Evolutionary conservation across 2,888 invertebrate species (phyloP).

Genomic region (Apoda limacodes): DNA sequence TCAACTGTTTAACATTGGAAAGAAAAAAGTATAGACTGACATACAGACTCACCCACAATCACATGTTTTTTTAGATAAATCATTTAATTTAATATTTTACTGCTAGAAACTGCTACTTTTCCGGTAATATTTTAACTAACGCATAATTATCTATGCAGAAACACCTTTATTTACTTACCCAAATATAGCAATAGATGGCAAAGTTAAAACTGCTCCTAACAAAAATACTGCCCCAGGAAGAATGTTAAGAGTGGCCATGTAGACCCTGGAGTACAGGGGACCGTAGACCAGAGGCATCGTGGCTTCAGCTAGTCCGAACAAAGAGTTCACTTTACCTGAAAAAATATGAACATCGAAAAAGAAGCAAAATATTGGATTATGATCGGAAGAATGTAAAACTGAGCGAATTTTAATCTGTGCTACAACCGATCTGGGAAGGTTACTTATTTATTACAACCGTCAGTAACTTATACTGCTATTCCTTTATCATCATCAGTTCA

Average conservation of each 20-base stretch:
- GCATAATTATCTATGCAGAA: too few relatives aligned
- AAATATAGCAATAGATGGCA: slow-evolving; percentile 76
- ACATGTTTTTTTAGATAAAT: too few relatives aligned
- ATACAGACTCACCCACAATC: too few relatives aligned
- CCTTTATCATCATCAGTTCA: too few relatives aligned
- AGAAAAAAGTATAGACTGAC: too few relatives aligned
- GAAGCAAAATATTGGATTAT: slow-evolving; percentile 10
- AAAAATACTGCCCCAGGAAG: slow-evolving; percentile 78
- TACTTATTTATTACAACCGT: too few relatives aligned
- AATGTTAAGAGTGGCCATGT: slow-evolving; percentile 73
- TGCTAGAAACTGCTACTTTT: too few relatives aligned
- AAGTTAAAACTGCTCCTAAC: slow-evolving; percentile 74
- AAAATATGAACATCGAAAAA: slow-evolving; percentile 9
- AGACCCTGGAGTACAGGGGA: slow-evolving; percentile 77
- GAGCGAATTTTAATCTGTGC: slow-evolving; percentile 12
- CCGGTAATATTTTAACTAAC: too few relatives aligned
- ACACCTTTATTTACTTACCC: slow-evolving; percentile 55
- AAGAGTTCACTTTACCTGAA: slow-evolving; percentile 79
- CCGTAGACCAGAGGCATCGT: slow-evolving; percentile 80
- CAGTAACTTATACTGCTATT: too few relatives aligned
- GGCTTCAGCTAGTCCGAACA: slow-evolving; percentile 79
- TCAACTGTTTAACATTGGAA: too few relatives aligned
- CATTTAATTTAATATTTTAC: too few relatives aligned
- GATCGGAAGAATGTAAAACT: slow-evolving; percentile 11
- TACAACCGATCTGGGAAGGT: slow-evolving; percentile 4